Percentiles rank a stretch among this genome's conserved stretches.
phyloP scores from a whole-genome alignment of 2,113 vertebrate species.

The Mystacornis crossleyi region DNA sequence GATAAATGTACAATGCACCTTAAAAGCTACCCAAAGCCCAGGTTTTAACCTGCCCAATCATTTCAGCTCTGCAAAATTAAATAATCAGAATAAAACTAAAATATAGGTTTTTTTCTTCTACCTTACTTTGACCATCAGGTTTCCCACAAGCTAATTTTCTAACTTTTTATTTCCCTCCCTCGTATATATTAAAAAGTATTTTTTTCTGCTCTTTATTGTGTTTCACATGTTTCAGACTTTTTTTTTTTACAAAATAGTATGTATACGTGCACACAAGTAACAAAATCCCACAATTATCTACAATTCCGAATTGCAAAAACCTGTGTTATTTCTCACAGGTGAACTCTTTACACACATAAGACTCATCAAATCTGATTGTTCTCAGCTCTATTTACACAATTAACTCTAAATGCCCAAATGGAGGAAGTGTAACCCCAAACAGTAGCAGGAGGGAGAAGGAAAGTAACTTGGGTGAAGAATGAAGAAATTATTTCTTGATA shows the following conservation, averaged over 20 bases:
- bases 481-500: neutral
- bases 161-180: neutral
- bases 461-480: neutral
- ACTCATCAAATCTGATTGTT: neutral
- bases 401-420: neutral
- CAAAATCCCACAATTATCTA: neutral
- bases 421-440: neutral
- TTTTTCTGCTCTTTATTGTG: neutral
- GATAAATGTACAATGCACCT: neutral
- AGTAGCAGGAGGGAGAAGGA: neutral
- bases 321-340: neutral
- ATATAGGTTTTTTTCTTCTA: neutral
- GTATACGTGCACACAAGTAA: neutral
- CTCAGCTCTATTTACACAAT: neutral
- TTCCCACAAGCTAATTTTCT: neutral
- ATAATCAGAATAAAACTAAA: neutral
- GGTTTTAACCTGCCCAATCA: neutral
- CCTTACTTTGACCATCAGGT: neutral
- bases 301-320: neutral
- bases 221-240: neutral
- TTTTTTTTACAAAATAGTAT: neutral
- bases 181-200: neutral
- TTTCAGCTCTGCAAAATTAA: neutral
- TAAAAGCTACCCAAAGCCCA: neutral
- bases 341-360: neutral